Percentiles rank a stretch among this genome's conserved stretches.
These are phyloP conservation scores for Phenganax subtilis DNA, from an alignment of 92 coral and sea anemone species.

Conservation along the genomic window DNA sequence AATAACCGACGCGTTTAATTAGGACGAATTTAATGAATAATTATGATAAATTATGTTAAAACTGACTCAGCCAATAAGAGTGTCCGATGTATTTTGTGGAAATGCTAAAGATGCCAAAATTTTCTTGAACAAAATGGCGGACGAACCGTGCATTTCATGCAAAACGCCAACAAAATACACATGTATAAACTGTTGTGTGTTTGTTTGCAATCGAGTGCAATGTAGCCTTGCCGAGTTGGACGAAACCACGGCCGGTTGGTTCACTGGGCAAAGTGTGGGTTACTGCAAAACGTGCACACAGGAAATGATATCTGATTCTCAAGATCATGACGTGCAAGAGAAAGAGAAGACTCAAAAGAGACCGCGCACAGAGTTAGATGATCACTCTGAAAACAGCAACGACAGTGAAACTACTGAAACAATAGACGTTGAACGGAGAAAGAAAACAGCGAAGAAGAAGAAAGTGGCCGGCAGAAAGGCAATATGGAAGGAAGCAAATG, in stretches of 20 bases:
- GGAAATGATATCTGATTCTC: no score
- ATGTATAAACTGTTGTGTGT: not conserved
- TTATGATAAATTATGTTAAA: no score
- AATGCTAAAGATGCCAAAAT: not conserved
- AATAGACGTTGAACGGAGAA: no score
- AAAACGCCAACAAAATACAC: no score
- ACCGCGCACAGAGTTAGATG: not conserved
- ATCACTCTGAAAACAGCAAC: not conserved
- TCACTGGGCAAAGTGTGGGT: not conserved
- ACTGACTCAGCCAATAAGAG: not conserved
- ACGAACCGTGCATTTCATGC: no score
- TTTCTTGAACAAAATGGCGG: no score
- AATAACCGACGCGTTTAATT: no score
- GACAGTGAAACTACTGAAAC: not conserved
- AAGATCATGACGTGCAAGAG: not conserved
- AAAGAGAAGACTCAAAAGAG: not conserved
- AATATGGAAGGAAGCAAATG: constrained; percentile 39
- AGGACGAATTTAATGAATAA: not conserved
- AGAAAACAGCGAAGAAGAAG: not conserved
- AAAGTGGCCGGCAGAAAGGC: constrained; percentile 47
- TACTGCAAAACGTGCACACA: no score
- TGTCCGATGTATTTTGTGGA: not conserved
- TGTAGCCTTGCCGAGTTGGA: not conserved
- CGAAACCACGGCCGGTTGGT: not conserved
- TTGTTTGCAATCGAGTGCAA: not conserved